These are phyloP conservation scores for Sceloporus undulatus DNA, from an alignment of 2,113 vertebrate genomes.

Conservation along the genomic window DNA sequence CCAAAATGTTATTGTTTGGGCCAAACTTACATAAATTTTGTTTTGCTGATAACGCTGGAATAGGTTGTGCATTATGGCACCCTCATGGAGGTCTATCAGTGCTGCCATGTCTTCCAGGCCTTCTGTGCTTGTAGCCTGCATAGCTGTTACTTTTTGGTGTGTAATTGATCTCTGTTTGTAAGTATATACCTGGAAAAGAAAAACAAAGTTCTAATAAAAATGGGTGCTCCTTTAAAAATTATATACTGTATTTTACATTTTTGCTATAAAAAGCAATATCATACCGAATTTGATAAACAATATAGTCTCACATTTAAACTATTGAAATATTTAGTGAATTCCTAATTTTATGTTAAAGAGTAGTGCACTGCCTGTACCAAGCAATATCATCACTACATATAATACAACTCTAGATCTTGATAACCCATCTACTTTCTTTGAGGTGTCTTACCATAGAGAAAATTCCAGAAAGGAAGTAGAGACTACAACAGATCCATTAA, in stretches of 20 bases:
- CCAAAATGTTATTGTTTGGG: neutral
- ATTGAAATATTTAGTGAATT: too few relatives aligned
- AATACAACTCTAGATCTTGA: neutral
- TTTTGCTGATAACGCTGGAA: slow-evolving; percentile 89
- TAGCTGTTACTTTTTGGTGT: slow-evolving; percentile 89
- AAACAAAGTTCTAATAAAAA: slow-evolving; percentile 10
- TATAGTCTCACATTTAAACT: too few relatives aligned
- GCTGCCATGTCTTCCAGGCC: slow-evolving; percentile 95
- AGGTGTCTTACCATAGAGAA: neutral
- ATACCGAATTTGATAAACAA: too few relatives aligned
- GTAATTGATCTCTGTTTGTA: slow-evolving; percentile 94
- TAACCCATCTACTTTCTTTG: neutral
- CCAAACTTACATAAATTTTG: slow-evolving; percentile 92
- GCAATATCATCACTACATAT: neutral
- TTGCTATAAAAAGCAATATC: neutral
- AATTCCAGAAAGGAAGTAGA: neutral
- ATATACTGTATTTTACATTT: neutral
- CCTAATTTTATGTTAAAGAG: neutral
- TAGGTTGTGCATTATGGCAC: slow-evolving; percentile 96
- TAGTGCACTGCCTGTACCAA: neutral
- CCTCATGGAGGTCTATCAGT: slow-evolving; percentile 92
- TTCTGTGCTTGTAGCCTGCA: slow-evolving; percentile 83
- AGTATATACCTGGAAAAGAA: slow-evolving; percentile 88
- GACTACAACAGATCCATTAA: neutral
- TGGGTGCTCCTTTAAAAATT: neutral